Percentiles rank a stretch among this genome's conserved stretches.
Conservation (phyloP, 2,113 vertebrate genomes). For the Menidia beryllina region DNA sequence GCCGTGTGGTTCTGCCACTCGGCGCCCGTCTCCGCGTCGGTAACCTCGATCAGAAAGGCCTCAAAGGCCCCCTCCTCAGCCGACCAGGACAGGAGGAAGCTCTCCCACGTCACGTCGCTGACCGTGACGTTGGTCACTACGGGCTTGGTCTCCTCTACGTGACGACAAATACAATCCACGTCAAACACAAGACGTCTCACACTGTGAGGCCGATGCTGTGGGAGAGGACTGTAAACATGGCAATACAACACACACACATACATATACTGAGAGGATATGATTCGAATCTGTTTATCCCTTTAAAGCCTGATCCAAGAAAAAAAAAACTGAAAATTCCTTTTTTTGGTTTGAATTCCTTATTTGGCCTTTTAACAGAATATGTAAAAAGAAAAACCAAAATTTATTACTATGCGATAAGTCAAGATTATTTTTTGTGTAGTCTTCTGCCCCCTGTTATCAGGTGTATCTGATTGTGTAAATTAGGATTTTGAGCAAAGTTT, state of each 20-base stretch:
- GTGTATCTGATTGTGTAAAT: no score
- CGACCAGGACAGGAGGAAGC: conserved; percentile 91
- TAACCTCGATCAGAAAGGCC: conserved; percentile 89
- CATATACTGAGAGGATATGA: neutral
- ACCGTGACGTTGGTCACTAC: conserved; percentile 84
- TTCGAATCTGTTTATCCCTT: neutral
- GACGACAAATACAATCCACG: conserved; percentile 79
- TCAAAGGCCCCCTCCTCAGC: conserved; percentile 84
- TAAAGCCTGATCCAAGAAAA: neutral
- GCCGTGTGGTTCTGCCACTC: conserved; percentile 83
- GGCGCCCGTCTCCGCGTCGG: conserved; percentile 76
- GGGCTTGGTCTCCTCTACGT: conserved; percentile 88
- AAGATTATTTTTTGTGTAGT: no score
- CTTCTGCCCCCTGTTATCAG: no score
- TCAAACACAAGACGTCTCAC: conserved; percentile 18
- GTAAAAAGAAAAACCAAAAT: no score
- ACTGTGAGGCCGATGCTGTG: neutral
- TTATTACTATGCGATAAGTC: no score
- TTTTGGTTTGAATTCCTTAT: no score
- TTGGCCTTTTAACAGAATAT: no score
- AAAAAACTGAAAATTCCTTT: no score
- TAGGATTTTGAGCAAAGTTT: no score
- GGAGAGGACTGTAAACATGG: neutral
- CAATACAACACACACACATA: neutral
- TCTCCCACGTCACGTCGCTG: conserved; percentile 87